Base-by-base conservation (phyloP, 1,140 invertebrate genomes). In the Drosophila teissieri region DNA sequence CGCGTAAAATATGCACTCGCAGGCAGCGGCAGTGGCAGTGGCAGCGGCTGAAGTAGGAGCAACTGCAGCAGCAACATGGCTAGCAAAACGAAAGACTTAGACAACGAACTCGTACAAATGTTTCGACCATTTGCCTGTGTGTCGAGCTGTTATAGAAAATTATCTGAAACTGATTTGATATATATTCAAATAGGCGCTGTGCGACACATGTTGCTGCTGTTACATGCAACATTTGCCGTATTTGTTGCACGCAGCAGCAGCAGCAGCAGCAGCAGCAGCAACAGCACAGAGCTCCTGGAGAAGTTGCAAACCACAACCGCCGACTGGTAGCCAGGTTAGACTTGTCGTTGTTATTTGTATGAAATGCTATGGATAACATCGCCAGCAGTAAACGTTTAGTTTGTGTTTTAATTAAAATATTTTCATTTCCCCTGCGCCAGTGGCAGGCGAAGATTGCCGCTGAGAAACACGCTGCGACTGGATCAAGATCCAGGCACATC, bases 351-450 rank as follows among this genome's bases (percentile, higher is more conserved):
- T 79, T 78, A 74, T 77, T 79, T 79, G 77, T 80, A 67, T 74
- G 74, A 78, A 78, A 77, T 80, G 77, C 76, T 49, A 45, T 51
- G 73, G 84, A 89, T 89, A 89, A 73, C 76, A 89, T 89, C 84
- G 74, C 79, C 72, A 84, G 72, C 84, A 84, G 84, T 89, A 84
- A 89, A 89, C 84, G 84, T 84, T 89, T 84, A 84, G 80, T 84
- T 80, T 89, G 80, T 85, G 76, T 89, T 89, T 89, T 89, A 89
- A 89, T 89, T 89, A 89, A 89, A 89, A 89, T 89, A 89, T 89
- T 89, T 88, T 77, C 68, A 74, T 65, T 83, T 85, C 65, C 76
- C 75, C 75, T 55, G 57, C 49, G 12, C 51, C 46, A 22, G 61
- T 27, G 54, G 53, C 48, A 74, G 57, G 37, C 37, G 46, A 53